A percentile compares a stretch with the other conserved stretches of the same genome.
Conservation (phyloP, 2,888 invertebrate genomes). For the Drosophila merina region DNA sequence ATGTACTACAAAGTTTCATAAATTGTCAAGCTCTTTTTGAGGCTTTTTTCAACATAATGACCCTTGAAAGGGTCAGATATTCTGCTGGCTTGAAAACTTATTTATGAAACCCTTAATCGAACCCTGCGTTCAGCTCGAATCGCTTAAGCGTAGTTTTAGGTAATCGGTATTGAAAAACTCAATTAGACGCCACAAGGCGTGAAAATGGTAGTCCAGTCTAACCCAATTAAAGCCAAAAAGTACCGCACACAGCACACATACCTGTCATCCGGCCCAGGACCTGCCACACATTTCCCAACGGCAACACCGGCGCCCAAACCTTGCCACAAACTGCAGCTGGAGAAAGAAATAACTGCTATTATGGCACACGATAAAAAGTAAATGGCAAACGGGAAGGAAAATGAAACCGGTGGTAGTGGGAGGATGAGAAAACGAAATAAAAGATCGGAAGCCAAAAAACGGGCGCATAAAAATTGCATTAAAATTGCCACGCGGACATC, state of each 20-base stretch:
- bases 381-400: slow-evolving; percentile 30
- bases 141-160: neutral
- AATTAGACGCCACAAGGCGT: slow-evolving; percentile 16
- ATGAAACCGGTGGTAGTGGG: neutral
- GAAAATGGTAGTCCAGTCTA: slow-evolving; percentile 1
- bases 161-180: neutral
- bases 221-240: slow-evolving; percentile 25
- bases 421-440: slow-evolving; percentile 30
- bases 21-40: neutral
- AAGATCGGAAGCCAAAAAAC: slow-evolving; percentile 64
- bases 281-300: slow-evolving; percentile 19
- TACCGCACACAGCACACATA: slow-evolving; percentile 6
- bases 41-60: neutral
- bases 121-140: neutral
- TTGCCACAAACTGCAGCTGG: slow-evolving; percentile 35
- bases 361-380: slow-evolving; percentile 49
- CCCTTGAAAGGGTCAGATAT: neutral
- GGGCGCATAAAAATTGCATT: slow-evolving; percentile 80
- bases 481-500: slow-evolving; percentile 78
- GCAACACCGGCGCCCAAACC: neutral
- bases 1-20: neutral
- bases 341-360: slow-evolving; percentile 43
- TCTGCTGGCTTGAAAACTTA: neutral
- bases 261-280: slow-evolving; percentile 34
- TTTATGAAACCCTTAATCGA: neutral